These are phyloP conservation scores for Holacanthus passer DNA, from an alignment of 2,113 vertebrate genomes.

Conservation along the genomic window DNA sequence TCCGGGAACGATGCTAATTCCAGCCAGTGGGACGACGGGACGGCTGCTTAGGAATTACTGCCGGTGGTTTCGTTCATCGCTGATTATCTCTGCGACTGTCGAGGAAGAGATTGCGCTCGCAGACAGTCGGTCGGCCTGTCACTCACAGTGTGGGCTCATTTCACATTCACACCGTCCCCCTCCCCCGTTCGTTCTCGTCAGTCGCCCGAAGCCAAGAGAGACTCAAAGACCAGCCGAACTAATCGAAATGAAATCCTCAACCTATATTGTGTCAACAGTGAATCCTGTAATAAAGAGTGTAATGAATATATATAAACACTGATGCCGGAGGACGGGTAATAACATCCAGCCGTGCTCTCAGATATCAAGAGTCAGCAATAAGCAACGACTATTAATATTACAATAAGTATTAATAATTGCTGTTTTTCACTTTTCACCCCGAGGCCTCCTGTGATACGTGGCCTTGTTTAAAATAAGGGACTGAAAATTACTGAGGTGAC, in stretches of 20 bases:
- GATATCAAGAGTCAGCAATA: neutral
- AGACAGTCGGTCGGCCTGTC: slow-evolving; percentile 45
- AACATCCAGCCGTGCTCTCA: neutral
- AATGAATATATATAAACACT: slow-evolving; percentile 27
- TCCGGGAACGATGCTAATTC: slow-evolving; percentile 73
- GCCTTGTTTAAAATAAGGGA: no score
- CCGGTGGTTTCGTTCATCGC: slow-evolving; percentile 21
- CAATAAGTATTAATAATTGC: no score
- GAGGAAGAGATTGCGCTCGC: slow-evolving; percentile 28
- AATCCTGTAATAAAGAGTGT: slow-evolving; percentile 23
- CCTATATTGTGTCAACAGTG: slow-evolving; percentile 17
- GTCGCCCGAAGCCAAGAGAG: neutral
- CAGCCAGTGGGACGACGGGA: slow-evolving; percentile 49
- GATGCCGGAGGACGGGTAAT: neutral
- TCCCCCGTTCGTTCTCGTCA: neutral
- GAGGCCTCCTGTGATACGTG: neutral
- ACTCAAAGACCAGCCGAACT: slow-evolving; percentile 1
- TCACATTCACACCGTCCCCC: slow-evolving; percentile 1
- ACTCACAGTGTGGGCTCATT: slow-evolving; percentile 37
- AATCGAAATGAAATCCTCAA: slow-evolving; percentile 36
- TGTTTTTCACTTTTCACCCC: neutral
- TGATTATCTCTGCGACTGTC: slow-evolving; percentile 62
- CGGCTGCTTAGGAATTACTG: slow-evolving; percentile 59
- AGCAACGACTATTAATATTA: no score
- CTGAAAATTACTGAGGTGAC: no score